Evolutionary conservation across 2,888 invertebrate genomes (phyloP).

Genomic region (Geophilus truncorum): DNA sequence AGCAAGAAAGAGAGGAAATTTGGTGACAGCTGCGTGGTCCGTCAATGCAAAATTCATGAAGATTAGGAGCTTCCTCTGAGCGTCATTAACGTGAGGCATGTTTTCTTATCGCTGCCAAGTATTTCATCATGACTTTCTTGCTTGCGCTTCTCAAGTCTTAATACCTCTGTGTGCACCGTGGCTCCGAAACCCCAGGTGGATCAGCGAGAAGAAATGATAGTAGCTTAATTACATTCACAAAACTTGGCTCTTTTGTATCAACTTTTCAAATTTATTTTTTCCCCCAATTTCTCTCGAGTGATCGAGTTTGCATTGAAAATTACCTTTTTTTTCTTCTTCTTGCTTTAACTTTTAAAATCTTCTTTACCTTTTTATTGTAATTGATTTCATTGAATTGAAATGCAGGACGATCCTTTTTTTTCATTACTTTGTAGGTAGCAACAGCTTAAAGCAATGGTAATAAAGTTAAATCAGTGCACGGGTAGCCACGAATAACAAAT

Average conservation of each 20-base stretch:
- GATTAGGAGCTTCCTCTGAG: conserved; percentile 4
- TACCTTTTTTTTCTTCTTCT: not conserved
- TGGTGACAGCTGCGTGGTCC: conserved; percentile 5
- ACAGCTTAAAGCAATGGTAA: not conserved
- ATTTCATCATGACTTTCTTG: conserved; percentile 29
- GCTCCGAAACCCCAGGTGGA: not conserved
- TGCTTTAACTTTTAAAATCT: not conserved
- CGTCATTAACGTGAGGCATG: conserved; percentile 28
- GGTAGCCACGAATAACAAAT: not conserved
- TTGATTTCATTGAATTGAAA: not conserved
- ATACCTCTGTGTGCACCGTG: not conserved
- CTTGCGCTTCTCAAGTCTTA: not conserved
- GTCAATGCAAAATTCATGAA: conserved; percentile 32
- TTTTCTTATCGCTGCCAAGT: conserved; percentile 26
- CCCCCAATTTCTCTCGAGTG: not conserved
- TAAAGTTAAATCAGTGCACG: not conserved
- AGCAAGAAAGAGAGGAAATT: conserved; percentile 3
- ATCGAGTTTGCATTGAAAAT: not conserved
- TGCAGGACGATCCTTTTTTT: not conserved
- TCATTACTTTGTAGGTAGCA: not conserved
- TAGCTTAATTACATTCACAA: conserved; percentile 25
- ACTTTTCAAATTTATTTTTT: not conserved
- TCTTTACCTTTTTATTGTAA: not conserved
- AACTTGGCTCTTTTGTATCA: not conserved
- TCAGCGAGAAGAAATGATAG: not conserved